Conservation (phyloP, 1,140 invertebrate species). For the Sipha flava region DNA sequence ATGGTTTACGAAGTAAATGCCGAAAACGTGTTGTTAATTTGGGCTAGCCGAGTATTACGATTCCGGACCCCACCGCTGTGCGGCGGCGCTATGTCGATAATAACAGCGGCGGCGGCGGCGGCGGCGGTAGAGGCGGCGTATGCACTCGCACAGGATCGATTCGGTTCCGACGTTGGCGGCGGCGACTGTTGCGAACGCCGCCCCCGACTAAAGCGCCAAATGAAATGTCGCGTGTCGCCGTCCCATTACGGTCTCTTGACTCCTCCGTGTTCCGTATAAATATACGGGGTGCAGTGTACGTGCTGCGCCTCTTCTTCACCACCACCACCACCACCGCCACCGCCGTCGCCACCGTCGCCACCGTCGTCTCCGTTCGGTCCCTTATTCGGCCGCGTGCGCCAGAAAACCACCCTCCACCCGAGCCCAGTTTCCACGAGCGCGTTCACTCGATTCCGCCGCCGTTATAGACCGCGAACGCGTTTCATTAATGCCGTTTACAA, state of each 20-base stretch:
- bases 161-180: background rate
- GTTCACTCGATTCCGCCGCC: too few relatives aligned
- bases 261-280: background rate
- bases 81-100: background rate
- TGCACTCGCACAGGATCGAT: background rate
- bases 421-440: background rate
- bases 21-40: too few relatives aligned
- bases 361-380: background rate
- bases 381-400: too few relatives aligned
- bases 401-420: too few relatives aligned
- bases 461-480: background rate
- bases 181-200: background rate
- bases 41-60: too few relatives aligned
- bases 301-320: background rate
- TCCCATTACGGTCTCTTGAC: constrained; percentile 11
- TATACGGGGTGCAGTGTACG: background rate
- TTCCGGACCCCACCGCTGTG: too few relatives aligned
- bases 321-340: background rate
- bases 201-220: background rate
- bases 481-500: constrained; percentile 6
- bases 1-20: too few relatives aligned
- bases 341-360: background rate
- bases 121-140: background rate
- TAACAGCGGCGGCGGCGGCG: background rate
- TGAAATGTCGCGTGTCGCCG: constrained; percentile 12